phyloP scores from a whole-genome alignment of 2,797 vertebrate species.

The Notolabrus celidotus region DNA sequence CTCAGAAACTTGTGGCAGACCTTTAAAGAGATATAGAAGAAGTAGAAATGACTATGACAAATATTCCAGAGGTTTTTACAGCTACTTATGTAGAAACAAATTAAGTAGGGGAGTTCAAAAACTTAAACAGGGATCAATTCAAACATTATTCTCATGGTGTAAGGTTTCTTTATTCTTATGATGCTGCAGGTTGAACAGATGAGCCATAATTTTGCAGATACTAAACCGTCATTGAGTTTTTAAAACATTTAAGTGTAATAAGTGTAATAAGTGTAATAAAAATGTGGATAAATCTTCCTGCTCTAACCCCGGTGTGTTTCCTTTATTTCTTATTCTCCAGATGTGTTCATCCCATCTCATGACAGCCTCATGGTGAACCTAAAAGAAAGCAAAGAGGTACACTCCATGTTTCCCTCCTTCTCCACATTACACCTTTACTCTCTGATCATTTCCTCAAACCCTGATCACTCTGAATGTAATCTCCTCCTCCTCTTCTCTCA shows the following conservation, averaged over 20 bases:
- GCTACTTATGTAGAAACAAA: too few relatives aligned
- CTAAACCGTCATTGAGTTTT: neutral
- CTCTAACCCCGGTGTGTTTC: neutral
- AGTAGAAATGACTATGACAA: too few relatives aligned
- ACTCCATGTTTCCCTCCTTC: accelerated
- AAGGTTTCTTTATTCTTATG: too few relatives aligned
- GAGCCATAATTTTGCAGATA: neutral
- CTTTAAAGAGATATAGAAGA: too few relatives aligned
- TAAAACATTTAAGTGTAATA: neutral
- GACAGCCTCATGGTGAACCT: constrained; percentile 97
- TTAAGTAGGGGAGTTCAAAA: too few relatives aligned
- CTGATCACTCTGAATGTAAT: constrained; percentile 21
- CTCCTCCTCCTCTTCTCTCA: constrained; percentile 59
- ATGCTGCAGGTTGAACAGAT: too few relatives aligned
- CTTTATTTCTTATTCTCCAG: constrained; percentile 82
- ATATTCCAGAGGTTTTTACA: too few relatives aligned
- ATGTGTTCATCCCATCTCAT: constrained; percentile 95
- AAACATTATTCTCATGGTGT: too few relatives aligned
- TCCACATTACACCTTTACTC: neutral
- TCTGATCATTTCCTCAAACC: constrained; percentile 2
- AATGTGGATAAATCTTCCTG: neutral
- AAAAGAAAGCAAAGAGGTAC: constrained; percentile 96
- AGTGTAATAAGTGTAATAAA: neutral
- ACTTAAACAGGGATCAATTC: too few relatives aligned
- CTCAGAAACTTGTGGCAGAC: too few relatives aligned